Conservation (phyloP, 2,888 invertebrate species). For the Aphrophora alni region DNA sequence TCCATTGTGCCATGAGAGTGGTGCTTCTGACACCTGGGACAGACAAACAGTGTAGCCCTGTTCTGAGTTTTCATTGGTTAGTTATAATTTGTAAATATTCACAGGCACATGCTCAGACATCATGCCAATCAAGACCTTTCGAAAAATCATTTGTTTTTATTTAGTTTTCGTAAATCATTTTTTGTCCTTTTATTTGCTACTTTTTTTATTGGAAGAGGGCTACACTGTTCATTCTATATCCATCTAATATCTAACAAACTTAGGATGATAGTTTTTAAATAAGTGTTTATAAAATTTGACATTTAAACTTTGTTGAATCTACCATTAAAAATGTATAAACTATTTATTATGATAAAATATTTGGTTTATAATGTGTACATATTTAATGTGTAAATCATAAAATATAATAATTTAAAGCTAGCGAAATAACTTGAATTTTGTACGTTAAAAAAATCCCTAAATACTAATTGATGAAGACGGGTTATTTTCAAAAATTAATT, state of each 20-base stretch:
- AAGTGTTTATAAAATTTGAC: not conserved
- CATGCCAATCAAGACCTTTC: constrained; percentile 2
- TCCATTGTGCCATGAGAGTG: constrained; percentile 45
- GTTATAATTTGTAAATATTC: not conserved
- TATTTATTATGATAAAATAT: not conserved
- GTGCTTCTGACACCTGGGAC: constrained; percentile 46
- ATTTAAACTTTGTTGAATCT: not conserved
- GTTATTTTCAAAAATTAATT: too few relatives aligned
- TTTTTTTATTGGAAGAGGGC: not conserved
- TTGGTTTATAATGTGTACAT: not conserved
- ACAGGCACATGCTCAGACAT: not conserved
- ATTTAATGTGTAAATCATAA: too few relatives aligned
- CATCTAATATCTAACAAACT: not conserved
- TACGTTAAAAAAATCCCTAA: too few relatives aligned
- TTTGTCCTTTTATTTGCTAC: too few relatives aligned
- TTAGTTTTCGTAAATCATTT: too few relatives aligned
- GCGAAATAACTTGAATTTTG: too few relatives aligned
- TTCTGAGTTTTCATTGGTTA: constrained; percentile 9
- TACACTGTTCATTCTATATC: not conserved
- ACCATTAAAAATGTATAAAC: not conserved
- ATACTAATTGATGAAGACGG: too few relatives aligned
- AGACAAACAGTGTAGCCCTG: constrained; percentile 36
- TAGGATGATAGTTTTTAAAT: constrained; percentile 4
- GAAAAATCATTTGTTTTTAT: not conserved
- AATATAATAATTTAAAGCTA: too few relatives aligned